A percentile compares a stretch with the other conserved stretches of the same genome.
Evolutionary conservation across 2,797 vertebrate species (phyloP).

Genomic region (Microcaecilia unicolor): DNA sequence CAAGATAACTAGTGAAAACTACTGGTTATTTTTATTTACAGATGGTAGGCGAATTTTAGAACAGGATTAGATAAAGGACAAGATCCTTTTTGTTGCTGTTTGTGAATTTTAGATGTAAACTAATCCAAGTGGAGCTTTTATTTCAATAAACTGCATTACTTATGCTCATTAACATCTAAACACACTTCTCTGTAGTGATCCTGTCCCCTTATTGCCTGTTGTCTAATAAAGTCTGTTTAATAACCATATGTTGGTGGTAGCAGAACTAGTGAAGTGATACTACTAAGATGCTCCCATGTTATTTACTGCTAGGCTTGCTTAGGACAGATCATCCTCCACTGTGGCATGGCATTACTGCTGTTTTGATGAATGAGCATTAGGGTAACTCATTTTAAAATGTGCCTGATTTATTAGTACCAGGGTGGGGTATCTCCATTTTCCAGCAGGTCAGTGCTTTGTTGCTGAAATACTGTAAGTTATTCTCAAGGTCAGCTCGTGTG

Average conservation of each 20-base stretch:
- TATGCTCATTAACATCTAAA: too few species aligned
- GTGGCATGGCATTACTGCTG: conserved; percentile 96
- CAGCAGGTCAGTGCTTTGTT: conserved; percentile 98
- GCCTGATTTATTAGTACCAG: conserved; percentile 95
- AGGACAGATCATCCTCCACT: conserved; percentile 79
- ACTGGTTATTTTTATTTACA: too few species aligned
- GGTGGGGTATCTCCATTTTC: conserved; percentile 97
- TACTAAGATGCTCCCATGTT: conserved; percentile 86
- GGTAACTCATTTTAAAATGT: conserved; percentile 99
- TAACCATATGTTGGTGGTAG: conserved; percentile 88
- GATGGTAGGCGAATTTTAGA: too few species aligned
- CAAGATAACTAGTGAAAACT: too few species aligned
- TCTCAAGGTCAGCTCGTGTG: conserved; percentile 91
- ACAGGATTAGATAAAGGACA: too few species aligned
- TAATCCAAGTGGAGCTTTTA: too few species aligned
- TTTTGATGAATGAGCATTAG: conserved; percentile 99
- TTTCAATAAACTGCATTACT: too few species aligned
- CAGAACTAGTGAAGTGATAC: conserved; percentile 76
- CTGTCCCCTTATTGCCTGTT: conserved; percentile 57
- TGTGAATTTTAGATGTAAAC: too few species aligned
- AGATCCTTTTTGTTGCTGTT: too few species aligned
- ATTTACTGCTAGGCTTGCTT: conserved; percentile 99
- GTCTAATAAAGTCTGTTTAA: conserved; percentile 86
- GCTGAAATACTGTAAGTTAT: conserved; percentile 98
- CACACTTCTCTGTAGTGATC: conserved; percentile 27